Evolutionary conservation across 2,888 invertebrate genomes (phyloP), one percentile per base, ranked within the genome.

Genomic region (Amphimallon solstitiale): DNA sequence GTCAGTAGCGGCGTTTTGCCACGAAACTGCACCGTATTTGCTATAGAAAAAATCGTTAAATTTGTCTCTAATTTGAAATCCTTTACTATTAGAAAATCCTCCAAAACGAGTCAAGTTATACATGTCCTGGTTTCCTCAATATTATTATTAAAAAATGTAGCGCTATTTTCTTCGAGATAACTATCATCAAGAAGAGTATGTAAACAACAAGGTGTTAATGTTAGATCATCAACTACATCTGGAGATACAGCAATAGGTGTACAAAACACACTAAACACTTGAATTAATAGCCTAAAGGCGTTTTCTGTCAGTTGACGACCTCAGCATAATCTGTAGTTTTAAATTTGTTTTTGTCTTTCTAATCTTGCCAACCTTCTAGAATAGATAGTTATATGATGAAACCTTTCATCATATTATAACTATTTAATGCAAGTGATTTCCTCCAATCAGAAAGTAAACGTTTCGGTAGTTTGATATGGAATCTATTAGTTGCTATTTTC

Each of bases 241-340:
- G n/a, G n/a, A n/a, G n/a, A n/a, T n/a, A n/a, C n/a, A n/a, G n/a
- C n/a, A n/a, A n/a, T n/a, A n/a, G n/a, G n/a, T n/a, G n/a, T n/a
- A n/a, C n/a, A n/a, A n/a, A n/a, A n/a, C n/a, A n/a, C n/a, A n/a
- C n/a, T 49, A 62, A 51, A 62, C 10, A 49, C 21, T 49, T 62
- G 62, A 51, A n/a, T 34, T 62, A 60, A 12, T 60, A 62, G 37
- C 17, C 45, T 29, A 60, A 60, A 60, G 23, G 21, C 23, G 23
- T 60, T n/a, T n/a, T n/a, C n/a, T n/a, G n/a, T n/a, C n/a, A n/a
- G n/a, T n/a, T n/a, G n/a, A n/a, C n/a, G n/a, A n/a, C 5, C 5
- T 23, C 23, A 4, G 23, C 23, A 23, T 23, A 23, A 23, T 23
- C 23, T 23, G 23, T 23, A 23, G 23, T 23, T 23, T 4, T 23